phyloP scores from a whole-genome alignment of 2,888 invertebrate species.

The Troilus luridus region DNA sequence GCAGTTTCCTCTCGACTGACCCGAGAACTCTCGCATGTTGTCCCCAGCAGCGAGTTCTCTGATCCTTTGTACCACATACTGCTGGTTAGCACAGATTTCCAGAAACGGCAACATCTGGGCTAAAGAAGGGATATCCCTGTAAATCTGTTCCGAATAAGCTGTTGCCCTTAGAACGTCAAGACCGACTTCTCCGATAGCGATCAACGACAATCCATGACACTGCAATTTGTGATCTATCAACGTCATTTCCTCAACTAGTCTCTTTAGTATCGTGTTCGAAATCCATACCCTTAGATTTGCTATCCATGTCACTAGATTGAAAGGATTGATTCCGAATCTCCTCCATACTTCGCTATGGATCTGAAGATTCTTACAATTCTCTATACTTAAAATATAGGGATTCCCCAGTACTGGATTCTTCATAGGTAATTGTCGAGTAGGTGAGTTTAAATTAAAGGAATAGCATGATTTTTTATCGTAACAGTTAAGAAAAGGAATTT shows the following conservation, averaged over 20 bases:
- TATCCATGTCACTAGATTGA: constrained; percentile 12
- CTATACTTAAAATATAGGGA: background rate
- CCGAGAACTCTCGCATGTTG: constrained; percentile 21
- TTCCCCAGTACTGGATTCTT: too few species aligned
- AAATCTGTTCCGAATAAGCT: constrained; percentile 15
- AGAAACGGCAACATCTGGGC: background rate
- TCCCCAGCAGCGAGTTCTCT: background rate
- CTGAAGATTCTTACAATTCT: constrained; percentile 2
- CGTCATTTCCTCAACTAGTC: background rate
- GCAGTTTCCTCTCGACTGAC: background rate
- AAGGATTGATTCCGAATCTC: constrained; percentile 1
- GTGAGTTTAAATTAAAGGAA: background rate
- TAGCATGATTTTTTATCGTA: background rate
- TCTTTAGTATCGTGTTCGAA: constrained; percentile 23
- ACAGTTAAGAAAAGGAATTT: background rate
- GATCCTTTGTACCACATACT: constrained; percentile 15
- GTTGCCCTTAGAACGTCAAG: background rate
- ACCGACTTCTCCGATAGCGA: background rate
- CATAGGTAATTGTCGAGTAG: background rate
- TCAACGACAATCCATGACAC: constrained; percentile 9
- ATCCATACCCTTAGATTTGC: background rate
- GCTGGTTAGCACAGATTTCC: constrained; percentile 8
- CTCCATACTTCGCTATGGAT: constrained; percentile 23
- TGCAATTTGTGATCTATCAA: background rate
- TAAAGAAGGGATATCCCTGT: background rate